Evolutionary conservation across 2,113 vertebrate genomes (phyloP), one percentile per base, ranked within the genome.

Genomic region (Montifringilla adamsi): DNA sequence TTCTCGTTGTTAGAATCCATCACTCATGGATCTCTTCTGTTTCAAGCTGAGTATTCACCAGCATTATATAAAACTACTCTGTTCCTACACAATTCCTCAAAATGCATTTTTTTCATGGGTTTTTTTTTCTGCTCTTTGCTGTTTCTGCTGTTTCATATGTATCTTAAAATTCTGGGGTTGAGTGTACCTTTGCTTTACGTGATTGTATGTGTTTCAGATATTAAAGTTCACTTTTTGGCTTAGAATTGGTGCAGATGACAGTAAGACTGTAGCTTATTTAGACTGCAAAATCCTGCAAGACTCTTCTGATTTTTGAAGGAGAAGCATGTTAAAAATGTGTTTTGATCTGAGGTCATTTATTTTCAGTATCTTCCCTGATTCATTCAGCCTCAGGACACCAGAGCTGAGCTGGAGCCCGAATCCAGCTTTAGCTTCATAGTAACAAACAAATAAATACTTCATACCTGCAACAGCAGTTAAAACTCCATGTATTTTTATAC

Each of bases 221-320:
- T 6, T 37, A 90, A 68, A 47, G 53, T 55, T 95, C 80, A 68
- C 64, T 63, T 77, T 95, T 82, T 95, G 92, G 94, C 95, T 93
- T 92, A 81, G 79, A 81, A 81, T 24, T 89, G 68, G 41, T 94
- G 53, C 90, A 95, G 75, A 86, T 95, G 95, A 92, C 88, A 86
- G 88, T 86, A 77, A 92, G 72, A 92, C 53, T 55, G 68, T 88
- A 86, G 72, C 37, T 90, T 86, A 52, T 90, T 96, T 94, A 78
- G 82, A 92, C 84, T 56, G 80, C 52, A 81, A 83, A 96, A 88
- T 67, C 11, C 3, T 56, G 52, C 60, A 93, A 89, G 79, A 83
- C 59, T 94, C 60, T 84, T 77, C 31, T 60, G 46, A 59, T 90
- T 95, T 60, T 60, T 90, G 75, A 83, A 95, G 72, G 33, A 77